Evolutionary conservation across 2,888 invertebrate species (phyloP).

Genomic region (Acheta domesticus): DNA sequence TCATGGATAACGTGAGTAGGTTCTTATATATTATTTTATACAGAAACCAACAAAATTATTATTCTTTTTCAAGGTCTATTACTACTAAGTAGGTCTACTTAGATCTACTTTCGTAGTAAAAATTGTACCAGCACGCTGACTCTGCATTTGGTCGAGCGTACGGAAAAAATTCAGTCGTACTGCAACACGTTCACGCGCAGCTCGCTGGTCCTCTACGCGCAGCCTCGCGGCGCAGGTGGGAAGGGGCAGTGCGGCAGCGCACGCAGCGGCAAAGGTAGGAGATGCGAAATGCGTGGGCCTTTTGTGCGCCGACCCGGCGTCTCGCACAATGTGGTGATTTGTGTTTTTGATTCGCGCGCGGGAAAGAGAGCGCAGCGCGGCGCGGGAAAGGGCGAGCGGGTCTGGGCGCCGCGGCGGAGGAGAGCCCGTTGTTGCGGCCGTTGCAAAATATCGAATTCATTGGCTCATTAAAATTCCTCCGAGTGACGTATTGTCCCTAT

Average conservation of each 20-base stretch:
- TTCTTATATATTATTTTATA: too few relatives aligned
- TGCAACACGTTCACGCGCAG: not conserved
- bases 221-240: not conserved
- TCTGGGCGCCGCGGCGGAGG: too few relatives aligned
- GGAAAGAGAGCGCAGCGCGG: not conserved
- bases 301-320: not conserved
- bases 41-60: too few relatives aligned
- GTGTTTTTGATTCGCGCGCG: not conserved
- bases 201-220: not conserved
- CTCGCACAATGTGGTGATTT: not conserved
- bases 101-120: too few relatives aligned
- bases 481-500: not conserved
- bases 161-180: not conserved
- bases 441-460: not conserved
- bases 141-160: too few relatives aligned
- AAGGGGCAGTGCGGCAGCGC: not conserved
- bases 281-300: not conserved
- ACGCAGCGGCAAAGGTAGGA: not conserved
- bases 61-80: too few relatives aligned
- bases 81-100: too few relatives aligned
- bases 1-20: too few relatives aligned
- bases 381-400: too few relatives aligned
- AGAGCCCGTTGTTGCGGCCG: not conserved
- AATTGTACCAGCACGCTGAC: too few relatives aligned
- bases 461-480: constrained; percentile 7